phyloP scores from a whole-genome alignment of 2,797 vertebrate species.

The Dicrostonyx torquatus region DNA sequence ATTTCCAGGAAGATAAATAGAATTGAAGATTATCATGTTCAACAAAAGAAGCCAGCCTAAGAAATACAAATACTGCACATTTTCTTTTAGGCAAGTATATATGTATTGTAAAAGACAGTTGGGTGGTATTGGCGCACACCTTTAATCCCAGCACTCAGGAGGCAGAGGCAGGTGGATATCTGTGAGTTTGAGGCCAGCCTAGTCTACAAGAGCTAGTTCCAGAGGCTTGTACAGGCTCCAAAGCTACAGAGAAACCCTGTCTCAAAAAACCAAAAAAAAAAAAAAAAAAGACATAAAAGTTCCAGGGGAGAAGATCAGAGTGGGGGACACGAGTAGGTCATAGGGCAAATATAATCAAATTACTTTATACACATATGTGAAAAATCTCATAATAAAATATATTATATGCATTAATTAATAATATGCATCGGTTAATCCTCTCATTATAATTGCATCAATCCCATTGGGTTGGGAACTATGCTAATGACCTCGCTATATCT shows the following conservation, averaged over 20 bases:
- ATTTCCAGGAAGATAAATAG: background rate
- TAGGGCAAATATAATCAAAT: background rate
- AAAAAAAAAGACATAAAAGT: background rate
- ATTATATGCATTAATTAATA: background rate
- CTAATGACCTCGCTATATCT: background rate
- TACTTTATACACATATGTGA: background rate
- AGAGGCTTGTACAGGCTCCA: too few relatives aligned
- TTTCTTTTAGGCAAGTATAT: background rate
- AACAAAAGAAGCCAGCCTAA: background rate
- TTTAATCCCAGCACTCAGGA: too few relatives aligned
- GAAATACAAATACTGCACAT: background rate
- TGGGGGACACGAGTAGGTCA: background rate
- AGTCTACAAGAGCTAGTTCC: too few relatives aligned
- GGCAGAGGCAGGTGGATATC: too few relatives aligned
- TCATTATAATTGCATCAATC: background rate
- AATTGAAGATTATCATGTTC: background rate
- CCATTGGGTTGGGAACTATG: too few relatives aligned
- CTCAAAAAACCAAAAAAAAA: too few relatives aligned
- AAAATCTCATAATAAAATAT: background rate
- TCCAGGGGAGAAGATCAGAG: background rate
- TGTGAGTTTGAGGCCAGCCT: too few relatives aligned
- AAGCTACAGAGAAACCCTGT: too few relatives aligned
- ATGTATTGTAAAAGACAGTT: background rate
- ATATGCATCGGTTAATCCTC: background rate
- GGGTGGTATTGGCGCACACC: fast-evolving